These are phyloP conservation scores for Saturnia pavonia DNA, from an alignment of 2,888 invertebrate genomes.

Conservation along the genomic window DNA sequence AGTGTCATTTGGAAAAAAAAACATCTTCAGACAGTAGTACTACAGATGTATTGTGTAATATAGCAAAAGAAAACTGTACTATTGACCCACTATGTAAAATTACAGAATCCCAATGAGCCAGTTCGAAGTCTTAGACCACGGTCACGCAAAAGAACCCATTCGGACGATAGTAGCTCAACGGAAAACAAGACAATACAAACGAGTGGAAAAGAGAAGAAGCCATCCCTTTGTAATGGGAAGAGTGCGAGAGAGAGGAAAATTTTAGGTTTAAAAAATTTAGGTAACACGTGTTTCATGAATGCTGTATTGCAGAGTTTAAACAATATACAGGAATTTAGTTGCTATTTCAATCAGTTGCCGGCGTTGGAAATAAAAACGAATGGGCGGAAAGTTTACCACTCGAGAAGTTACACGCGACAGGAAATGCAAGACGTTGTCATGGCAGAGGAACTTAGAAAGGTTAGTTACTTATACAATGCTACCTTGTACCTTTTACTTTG, in stretches of 20 bases:
- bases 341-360: constrained; percentile 90
- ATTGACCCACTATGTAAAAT: constrained; percentile 16
- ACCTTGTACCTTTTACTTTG: too few species aligned
- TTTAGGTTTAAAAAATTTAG: constrained; percentile 89
- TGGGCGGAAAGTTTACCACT: constrained; percentile 83
- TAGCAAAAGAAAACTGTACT: not conserved
- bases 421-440: constrained; percentile 86
- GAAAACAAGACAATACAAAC: constrained; percentile 65
- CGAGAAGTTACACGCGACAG: constrained; percentile 83
- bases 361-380: constrained; percentile 84
- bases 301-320: constrained; percentile 92
- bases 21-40: too few species aligned
- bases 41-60: too few species aligned
- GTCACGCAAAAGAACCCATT: constrained; percentile 83
- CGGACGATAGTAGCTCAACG: constrained; percentile 78
- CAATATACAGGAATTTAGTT: constrained; percentile 91
- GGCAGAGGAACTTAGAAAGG: constrained; percentile 90
- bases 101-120: constrained; percentile 73
- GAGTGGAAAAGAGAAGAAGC: constrained; percentile 62
- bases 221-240: constrained; percentile 68
- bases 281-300: constrained; percentile 94
- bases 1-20: too few species aligned
- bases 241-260: constrained; percentile 83
- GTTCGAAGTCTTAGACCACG: constrained; percentile 82
- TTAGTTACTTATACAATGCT: constrained; percentile 31